A percentile compares a stretch with the other conserved stretches of the same genome.
phyloP scores from a whole-genome alignment of 2,797 vertebrate genomes.

The Anguilla marmorata region DNA sequence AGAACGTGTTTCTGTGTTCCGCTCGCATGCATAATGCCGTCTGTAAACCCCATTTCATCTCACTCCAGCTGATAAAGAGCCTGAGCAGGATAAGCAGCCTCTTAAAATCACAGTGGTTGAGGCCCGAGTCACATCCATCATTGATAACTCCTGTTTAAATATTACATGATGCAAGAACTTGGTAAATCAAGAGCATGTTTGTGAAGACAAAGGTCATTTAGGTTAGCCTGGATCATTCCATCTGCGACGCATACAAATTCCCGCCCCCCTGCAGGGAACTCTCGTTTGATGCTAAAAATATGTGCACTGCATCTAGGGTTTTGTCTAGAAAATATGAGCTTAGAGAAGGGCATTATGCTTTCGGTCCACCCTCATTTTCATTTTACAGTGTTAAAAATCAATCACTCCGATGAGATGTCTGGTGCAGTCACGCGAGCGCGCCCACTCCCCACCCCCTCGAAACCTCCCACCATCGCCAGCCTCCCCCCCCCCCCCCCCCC shows the following conservation, averaged over 20 bases:
- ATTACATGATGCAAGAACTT: slow-evolving; percentile 19
- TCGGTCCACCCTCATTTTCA: background rate
- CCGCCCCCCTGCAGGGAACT: background rate
- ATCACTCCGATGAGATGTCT: background rate
- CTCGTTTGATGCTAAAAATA: slow-evolving; percentile 1
- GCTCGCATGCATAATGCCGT: background rate
- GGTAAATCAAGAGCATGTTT: slow-evolving; percentile 14
- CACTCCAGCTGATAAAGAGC: background rate
- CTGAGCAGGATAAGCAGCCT: background rate
- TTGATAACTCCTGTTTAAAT: slow-evolving; percentile 19
- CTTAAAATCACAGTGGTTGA: background rate
- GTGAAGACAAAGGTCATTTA: slow-evolving; percentile 10
- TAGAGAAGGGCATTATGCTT: background rate
- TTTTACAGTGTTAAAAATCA: background rate
- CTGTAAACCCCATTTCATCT: background rate
- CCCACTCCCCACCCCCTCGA: no score
- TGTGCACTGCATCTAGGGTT: background rate
- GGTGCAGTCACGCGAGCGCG: background rate
- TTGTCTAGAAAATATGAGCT: background rate
- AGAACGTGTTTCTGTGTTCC: background rate
- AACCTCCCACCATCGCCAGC: no score
- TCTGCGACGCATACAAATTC: slow-evolving; percentile 1
- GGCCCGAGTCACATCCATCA: background rate
- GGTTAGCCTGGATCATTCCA: background rate
- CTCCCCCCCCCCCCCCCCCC: no score